These are phyloP conservation scores for Metopia argyrocephala DNA, from an alignment of 2,888 invertebrate genomes.

Conservation along the genomic window DNA sequence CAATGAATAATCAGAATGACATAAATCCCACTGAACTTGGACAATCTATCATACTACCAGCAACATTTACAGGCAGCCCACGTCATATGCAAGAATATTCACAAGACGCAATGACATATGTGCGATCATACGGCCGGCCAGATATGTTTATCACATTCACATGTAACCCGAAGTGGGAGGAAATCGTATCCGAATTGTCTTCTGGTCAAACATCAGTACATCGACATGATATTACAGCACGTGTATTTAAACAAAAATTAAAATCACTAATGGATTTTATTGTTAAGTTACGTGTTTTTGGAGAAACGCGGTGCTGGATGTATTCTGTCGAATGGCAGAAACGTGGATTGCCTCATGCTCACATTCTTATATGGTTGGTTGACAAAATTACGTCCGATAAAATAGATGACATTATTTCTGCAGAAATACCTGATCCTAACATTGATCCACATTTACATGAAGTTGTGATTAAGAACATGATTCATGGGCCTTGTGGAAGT, in stretches of 20 bases:
- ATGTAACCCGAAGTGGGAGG: slow-evolving; percentile 33
- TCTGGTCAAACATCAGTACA: slow-evolving; percentile 35
- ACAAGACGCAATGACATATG: slow-evolving; percentile 16
- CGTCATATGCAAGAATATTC: slow-evolving; percentile 21
- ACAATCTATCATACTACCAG: slow-evolving; percentile 28
- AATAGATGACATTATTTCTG: no score
- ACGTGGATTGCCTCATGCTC: no score
- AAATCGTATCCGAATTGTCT: slow-evolving; percentile 7
- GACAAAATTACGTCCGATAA: no score
- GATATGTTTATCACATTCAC: slow-evolving; percentile 18
- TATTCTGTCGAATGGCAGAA: no score
- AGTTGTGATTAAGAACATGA: slow-evolving; percentile 58
- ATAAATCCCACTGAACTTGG: slow-evolving; percentile 4
- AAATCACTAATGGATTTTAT: no score
- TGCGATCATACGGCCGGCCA: slow-evolving; percentile 8
- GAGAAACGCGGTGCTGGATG: no score
- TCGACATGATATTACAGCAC: slow-evolving; percentile 36
- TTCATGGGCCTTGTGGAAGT: slow-evolving; percentile 61
- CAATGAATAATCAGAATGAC: neutral
- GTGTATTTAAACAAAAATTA: no score
- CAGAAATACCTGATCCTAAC: slow-evolving; percentile 66
- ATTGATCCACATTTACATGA: slow-evolving; percentile 58
- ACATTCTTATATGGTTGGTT: no score
- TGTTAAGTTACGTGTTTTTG: no score
- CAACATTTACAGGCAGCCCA: slow-evolving; percentile 22